These are phyloP conservation scores for Pristionchus exspectatus DNA, from an alignment of 2,888 invertebrate species.

Conservation along the genomic window DNA sequence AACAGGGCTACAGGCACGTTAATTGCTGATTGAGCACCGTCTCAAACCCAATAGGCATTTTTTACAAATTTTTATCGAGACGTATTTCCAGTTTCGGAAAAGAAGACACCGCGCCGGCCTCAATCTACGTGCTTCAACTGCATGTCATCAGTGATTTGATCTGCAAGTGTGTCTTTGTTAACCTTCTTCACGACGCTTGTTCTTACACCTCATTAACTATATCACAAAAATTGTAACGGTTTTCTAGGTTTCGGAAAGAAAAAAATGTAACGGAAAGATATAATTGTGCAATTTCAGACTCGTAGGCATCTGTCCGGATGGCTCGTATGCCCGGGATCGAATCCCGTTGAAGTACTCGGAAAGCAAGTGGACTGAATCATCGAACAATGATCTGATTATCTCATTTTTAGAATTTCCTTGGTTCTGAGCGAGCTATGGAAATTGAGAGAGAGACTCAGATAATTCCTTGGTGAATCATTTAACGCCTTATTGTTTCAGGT, in stretches of 20 bases:
- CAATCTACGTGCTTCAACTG: not conserved
- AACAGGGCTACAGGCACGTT: not conserved
- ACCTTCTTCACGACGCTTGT: too few species aligned
- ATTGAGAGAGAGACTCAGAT: too few species aligned
- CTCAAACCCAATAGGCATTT: too few species aligned
- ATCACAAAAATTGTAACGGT: too few species aligned
- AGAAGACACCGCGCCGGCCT: not conserved
- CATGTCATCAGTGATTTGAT: conserved; percentile 5
- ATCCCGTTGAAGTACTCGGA: not conserved
- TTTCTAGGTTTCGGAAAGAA: too few species aligned
- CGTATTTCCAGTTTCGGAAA: not conserved
- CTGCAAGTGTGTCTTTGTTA: not conserved
- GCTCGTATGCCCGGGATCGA: not conserved
- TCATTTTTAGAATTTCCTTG: too few species aligned
- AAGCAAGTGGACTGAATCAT: not conserved
- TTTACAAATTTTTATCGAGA: too few species aligned
- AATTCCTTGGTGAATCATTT: not conserved
- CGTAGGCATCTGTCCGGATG: not conserved
- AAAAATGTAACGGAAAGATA: too few species aligned
- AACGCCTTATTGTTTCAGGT: not conserved
- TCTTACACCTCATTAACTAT: too few species aligned
- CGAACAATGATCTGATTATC: too few species aligned
- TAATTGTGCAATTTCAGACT: not conserved
- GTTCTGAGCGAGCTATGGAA: too few species aligned
- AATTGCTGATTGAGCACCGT: too few species aligned